These are phyloP conservation scores for Lissocephala sabroskyi DNA, from an alignment of 2,888 invertebrate genomes.

Conservation along the genomic window DNA sequence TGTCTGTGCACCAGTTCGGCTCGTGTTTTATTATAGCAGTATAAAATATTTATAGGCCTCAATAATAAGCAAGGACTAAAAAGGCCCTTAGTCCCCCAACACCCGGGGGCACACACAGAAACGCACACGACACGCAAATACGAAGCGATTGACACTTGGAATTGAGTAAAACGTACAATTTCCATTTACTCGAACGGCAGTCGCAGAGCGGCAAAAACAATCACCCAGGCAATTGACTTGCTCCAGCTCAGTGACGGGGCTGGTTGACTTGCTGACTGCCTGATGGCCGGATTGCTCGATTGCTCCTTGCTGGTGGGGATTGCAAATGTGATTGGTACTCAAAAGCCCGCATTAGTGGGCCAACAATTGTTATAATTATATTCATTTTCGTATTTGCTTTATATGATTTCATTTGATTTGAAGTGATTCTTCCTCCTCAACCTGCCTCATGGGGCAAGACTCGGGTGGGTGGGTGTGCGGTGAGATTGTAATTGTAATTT, in stretches of 20 bases:
- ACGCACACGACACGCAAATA: neutral
- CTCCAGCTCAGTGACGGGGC: too few relatives aligned
- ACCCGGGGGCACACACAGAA: neutral
- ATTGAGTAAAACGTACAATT: slow-evolving; percentile 3
- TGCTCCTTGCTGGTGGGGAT: too few relatives aligned
- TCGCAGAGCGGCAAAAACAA: neutral
- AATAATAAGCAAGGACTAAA: slow-evolving; percentile 24
- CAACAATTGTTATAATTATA: slow-evolving; percentile 21
- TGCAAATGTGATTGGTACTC: neutral
- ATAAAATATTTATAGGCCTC: slow-evolving; percentile 32
- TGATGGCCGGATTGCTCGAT: too few relatives aligned
- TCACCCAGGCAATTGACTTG: too few relatives aligned
- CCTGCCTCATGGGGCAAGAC: neutral
- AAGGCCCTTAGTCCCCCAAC: neutral
- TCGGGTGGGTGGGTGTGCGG: neutral
- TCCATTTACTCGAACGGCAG: slow-evolving; percentile 1
- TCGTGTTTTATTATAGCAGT: slow-evolving; percentile 18
- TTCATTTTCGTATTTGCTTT: slow-evolving; percentile 12
- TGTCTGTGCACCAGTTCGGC: too few relatives aligned
- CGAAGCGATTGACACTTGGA: neutral
- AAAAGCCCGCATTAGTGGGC: slow-evolving; percentile 17
- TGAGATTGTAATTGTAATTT: slow-evolving; percentile 6
- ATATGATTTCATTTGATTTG: slow-evolving; percentile 26
- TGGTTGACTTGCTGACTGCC: too few relatives aligned
- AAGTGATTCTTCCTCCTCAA: slow-evolving; percentile 18